Evolutionary conservation across 2,888 invertebrate species (phyloP), one percentile per base, ranked within the genome.

Genomic region (Augochlorella aurata): DNA sequence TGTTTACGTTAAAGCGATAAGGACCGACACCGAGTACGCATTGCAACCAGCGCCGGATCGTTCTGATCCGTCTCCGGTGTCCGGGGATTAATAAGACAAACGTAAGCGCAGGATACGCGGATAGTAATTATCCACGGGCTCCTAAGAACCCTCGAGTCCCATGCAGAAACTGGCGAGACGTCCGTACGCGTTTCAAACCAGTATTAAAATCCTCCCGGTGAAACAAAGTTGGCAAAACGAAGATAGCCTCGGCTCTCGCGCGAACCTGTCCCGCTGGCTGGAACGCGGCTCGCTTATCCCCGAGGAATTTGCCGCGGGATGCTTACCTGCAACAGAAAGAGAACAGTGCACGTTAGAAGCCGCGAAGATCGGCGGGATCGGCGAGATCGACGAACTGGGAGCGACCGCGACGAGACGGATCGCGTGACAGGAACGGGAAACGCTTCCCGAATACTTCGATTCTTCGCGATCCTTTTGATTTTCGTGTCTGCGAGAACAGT

Each of bases 261-360:
- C 24, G 29, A 61, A 67, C 61, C n/a, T 77, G 65, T 50, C 24
- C 18, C 54, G 7, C 14, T 45, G 45, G 38, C 71, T 58, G 66
- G 38, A 58, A 68, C 71, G 67, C 71, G 66, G 45, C 68, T 74
- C 68, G 74, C 78, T 81, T 81, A 67, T 82, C 74, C 29, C 63
- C 69, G 24, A 45, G 74, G 72, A 77, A 82, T 77, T 80, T 70
- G 63, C 67, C 73, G 76, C 66, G 29, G 44, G 71, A 75, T 65
- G 81, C 81, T 81, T 83, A 83, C 83, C 82, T 84, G 79, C 44
- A 79, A 77, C 77, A 77, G 70, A 78, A 80, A 81, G 16, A n/a
- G 21, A 50, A 58, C 58, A 61, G 52, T 50, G 58, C 50, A n/a
- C 38, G 74, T 79, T 79, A 82, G 76, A 24, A 14, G 66, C 44